Percentiles rank a stretch among this genome's conserved stretches.
Evolutionary conservation across 2,888 invertebrate species (phyloP).

Genomic region (Cantharis rufa): DNA sequence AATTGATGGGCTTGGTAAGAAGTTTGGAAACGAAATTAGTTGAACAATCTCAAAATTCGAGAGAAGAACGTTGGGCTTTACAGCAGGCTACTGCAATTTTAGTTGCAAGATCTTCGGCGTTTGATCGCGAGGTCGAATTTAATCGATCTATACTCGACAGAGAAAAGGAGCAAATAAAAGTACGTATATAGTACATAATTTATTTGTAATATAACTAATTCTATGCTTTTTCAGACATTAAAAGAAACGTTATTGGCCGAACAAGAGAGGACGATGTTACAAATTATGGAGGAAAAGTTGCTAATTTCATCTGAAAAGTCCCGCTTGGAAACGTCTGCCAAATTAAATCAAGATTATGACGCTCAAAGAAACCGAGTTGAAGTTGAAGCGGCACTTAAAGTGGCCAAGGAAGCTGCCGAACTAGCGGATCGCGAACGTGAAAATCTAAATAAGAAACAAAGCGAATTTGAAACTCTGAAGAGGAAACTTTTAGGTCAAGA

Average conservation of each 20-base stretch:
- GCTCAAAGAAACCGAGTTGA: conserved; percentile 50
- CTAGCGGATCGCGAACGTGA: conserved; percentile 51
- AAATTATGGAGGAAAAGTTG: conserved; percentile 64
- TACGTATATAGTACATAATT: conserved; percentile 35
- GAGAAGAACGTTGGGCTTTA: conserved; percentile 55
- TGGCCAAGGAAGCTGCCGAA: conserved; percentile 53
- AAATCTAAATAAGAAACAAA: conserved; percentile 45
- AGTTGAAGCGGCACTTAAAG: conserved; percentile 53
- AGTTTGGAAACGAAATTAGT: conserved; percentile 62
- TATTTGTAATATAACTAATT: background rate
- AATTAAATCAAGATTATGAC: conserved; percentile 49
- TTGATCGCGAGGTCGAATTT: conserved; percentile 65
- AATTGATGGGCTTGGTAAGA: conserved; percentile 60
- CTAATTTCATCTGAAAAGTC: conserved; percentile 53
- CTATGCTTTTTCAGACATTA: conserved; percentile 55
- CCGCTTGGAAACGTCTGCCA: conserved; percentile 48
- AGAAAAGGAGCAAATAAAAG: conserved; percentile 66
- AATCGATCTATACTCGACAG: conserved; percentile 61
- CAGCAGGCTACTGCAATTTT: conserved; percentile 66
- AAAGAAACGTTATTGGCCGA: conserved; percentile 63
- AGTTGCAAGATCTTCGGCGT: conserved; percentile 64
- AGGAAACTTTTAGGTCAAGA: conserved; percentile 45
- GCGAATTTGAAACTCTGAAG: conserved; percentile 49
- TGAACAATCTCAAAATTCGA: conserved; percentile 61
- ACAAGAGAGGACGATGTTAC: conserved; percentile 62